These are phyloP conservation scores for Pantherophis vulpinus DNA, from an alignment of 2,797 vertebrate species.

Conservation along the genomic window DNA sequence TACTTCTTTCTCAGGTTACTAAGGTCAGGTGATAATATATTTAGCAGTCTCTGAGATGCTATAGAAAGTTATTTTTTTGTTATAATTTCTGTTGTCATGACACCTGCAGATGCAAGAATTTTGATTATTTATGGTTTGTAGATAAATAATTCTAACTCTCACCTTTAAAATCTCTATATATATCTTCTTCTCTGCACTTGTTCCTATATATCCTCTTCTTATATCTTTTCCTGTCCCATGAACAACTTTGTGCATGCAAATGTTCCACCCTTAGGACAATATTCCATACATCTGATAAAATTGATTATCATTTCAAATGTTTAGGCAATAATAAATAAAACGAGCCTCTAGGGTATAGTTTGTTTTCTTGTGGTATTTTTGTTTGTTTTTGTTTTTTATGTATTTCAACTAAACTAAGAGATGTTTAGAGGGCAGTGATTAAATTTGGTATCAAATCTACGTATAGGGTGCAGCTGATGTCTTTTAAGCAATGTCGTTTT, in stretches of 20 bases:
- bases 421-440: not conserved
- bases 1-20: not conserved
- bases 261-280: not conserved
- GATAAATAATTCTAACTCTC: not conserved
- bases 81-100: not conserved
- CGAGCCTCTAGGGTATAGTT: not conserved
- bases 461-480: no score
- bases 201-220: not conserved
- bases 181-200: not conserved
- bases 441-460: not conserved
- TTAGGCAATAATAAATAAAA: not conserved
- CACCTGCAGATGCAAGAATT: not conserved
- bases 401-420: not conserved
- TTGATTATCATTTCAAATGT: not conserved
- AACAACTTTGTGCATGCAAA: not conserved
- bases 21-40: not conserved
- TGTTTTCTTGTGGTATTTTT: not conserved
- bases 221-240: not conserved
- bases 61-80: not conserved
- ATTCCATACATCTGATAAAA: not conserved
- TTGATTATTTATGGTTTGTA: not conserved
- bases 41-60: not conserved
- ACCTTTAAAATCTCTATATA: not conserved
- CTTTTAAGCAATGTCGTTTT: not conserved
- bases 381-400: not conserved